Base-by-base conservation (phyloP, 2,113 vertebrate species). In the Pongo pygmaeus region DNA sequence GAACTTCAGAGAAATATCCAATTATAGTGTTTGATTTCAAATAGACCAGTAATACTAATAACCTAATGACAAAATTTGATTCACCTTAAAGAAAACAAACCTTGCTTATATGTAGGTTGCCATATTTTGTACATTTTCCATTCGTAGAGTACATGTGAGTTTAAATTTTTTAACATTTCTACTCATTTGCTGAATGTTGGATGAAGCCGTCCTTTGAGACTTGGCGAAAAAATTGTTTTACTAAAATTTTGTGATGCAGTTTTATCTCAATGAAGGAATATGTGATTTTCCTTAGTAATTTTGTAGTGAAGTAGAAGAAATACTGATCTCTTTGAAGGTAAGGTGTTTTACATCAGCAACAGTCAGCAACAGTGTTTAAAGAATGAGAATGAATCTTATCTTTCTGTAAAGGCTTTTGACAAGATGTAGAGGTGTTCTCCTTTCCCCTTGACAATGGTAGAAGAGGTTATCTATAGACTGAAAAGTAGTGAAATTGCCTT, bases 401-500 rank as follows among this genome's bases (percentile, higher is more conserved):
- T 79, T 80, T 78, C 91, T 16, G 4, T 2, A 32, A 13, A 89
- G 72, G 23, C 38, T 85, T 81, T 64, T 69, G 7, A 35, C 35
- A 8, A 78, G 74, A 81, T 32, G 3, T 0, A 35, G 52, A 70
- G 57, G 74, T 8, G 18, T 14, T 59, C 35, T 20, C 74, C 40
- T 9, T 40, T 86, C 22, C 57, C 61, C 78, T 27, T 22, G 35
- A n/a, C 35, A 3, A 2, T 6, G 12, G 16, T 30, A 3, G 3
- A 9, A 57, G 27, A 6, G 40, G 50, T 86, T 67, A 85, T 81
- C 90, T 57, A 0, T 8, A 38, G 83, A 72, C 79, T 46, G 6
- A 10, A 43, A 67, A 74, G 67, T 11, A 23, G 32, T 22, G 69
- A 87, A 92, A 92, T 87, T 79, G 69, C 84, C 84, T 97, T 78